Evolutionary conservation across 2,888 invertebrate species (phyloP).

Genomic region (Scrobipalpa atriplicella): DNA sequence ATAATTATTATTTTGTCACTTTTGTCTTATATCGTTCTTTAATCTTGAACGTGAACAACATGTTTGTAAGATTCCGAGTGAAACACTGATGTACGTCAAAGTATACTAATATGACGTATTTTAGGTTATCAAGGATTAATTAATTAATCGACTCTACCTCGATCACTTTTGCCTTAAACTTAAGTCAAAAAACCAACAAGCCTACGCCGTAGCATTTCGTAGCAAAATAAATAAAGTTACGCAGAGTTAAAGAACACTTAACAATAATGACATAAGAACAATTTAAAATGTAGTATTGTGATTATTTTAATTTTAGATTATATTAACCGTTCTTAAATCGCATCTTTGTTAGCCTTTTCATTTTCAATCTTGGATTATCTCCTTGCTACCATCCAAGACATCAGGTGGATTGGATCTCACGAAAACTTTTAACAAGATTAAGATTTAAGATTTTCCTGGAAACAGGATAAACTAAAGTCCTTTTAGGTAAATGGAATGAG

Average conservation of each 20-base stretch:
- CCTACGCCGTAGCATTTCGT: background rate
- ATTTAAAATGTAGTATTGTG: background rate
- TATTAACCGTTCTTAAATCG: background rate
- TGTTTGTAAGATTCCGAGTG: no score
- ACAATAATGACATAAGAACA: no score
- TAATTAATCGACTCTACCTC: no score
- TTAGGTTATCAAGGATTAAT: no score
- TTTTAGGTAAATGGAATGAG: background rate
- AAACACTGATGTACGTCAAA: no score
- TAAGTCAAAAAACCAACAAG: background rate
- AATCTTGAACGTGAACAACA: no score
- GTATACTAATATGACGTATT: no score
- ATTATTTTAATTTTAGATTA: background rate
- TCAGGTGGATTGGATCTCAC: background rate
- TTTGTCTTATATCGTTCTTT: background rate
- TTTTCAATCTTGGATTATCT: background rate
- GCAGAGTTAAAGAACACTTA: no score
- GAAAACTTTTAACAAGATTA: constrained; percentile 5
- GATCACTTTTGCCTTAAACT: no score
- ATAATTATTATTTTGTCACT: background rate
- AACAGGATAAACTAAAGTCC: background rate
- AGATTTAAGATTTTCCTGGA: background rate
- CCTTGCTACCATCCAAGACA: background rate
- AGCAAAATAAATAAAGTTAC: background rate
- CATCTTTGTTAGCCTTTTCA: background rate